Evolutionary conservation across 2,113 vertebrate genomes (phyloP).

Genomic region (Atherinomorus stipes): DNA sequence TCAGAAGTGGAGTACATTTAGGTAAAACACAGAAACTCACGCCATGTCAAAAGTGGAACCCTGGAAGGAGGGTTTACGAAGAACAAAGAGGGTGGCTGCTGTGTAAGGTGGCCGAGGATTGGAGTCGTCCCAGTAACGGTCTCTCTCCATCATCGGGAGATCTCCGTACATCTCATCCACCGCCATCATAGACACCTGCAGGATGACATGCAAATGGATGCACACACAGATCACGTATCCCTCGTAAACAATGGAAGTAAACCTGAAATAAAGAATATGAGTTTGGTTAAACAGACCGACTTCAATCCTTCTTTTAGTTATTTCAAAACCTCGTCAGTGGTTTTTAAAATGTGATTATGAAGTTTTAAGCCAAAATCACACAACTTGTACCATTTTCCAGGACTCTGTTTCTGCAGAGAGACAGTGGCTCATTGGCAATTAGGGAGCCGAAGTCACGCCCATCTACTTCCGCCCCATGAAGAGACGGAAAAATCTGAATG

Average conservation of each 20-base stretch:
- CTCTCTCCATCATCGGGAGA: slow-evolving; percentile 88
- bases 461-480: too few relatives aligned
- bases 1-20: not conserved
- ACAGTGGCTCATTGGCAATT: too few relatives aligned
- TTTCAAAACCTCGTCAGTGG: too few relatives aligned
- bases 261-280: not conserved
- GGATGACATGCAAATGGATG: slow-evolving; percentile 4
- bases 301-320: too few relatives aligned
- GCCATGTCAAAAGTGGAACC: slow-evolving; percentile 93
- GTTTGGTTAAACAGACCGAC: slow-evolving; percentile 4
- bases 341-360: too few relatives aligned
- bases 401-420: too few relatives aligned
- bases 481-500: too few relatives aligned
- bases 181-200: slow-evolving; percentile 91
- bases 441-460: too few relatives aligned
- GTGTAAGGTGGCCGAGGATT: slow-evolving; percentile 92
- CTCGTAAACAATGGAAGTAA: not conserved
- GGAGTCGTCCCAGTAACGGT: slow-evolving; percentile 90
- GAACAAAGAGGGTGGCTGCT: slow-evolving; percentile 86
- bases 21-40: slow-evolving; percentile 78
- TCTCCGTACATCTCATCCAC: slow-evolving; percentile 94
- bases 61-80: slow-evolving; percentile 90
- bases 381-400: too few relatives aligned
- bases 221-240: not conserved
- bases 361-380: too few relatives aligned